Conservation (phyloP, 2,888 invertebrate species). For the Acrocera orbiculus region DNA sequence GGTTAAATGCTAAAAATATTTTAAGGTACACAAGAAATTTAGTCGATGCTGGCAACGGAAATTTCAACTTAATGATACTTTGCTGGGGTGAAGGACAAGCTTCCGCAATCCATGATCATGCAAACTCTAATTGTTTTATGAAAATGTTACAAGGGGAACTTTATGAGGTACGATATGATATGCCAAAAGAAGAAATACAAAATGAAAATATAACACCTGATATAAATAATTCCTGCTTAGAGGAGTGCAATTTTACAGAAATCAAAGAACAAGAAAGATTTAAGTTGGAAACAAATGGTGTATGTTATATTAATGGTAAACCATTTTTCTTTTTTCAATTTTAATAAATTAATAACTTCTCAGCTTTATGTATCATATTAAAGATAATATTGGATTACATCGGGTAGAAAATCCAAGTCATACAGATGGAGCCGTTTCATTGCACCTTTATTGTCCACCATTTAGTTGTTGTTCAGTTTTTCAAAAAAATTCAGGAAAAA, state of each 20-base stretch:
- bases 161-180: constrained; percentile 49
- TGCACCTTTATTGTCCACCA: constrained; percentile 92
- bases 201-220: no score
- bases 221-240: no score
- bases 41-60: constrained; percentile 90
- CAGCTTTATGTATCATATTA: constrained; percentile 11
- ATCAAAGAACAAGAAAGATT: constrained; percentile 50
- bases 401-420: constrained; percentile 89
- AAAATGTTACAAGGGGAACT: constrained; percentile 74
- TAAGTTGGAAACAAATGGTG: constrained; percentile 52
- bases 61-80: constrained; percentile 92
- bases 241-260: constrained; percentile 30
- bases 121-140: constrained; percentile 95
- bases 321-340: neutral
- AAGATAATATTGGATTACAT: constrained; percentile 88
- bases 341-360: neutral
- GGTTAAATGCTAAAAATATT: no score
- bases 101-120: constrained; percentile 91
- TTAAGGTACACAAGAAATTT: constrained; percentile 86
- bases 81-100: constrained; percentile 96
- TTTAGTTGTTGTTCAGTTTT: constrained; percentile 78
- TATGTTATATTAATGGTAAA: constrained; percentile 89
- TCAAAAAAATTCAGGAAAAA: constrained; percentile 75
- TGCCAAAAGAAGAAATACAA: constrained; percentile 12
- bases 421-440: constrained; percentile 70